A percentile compares a stretch with the other conserved stretches of the same genome.
Conservation (phyloP, 2,113 vertebrate species). For the Petromus typicus region DNA sequence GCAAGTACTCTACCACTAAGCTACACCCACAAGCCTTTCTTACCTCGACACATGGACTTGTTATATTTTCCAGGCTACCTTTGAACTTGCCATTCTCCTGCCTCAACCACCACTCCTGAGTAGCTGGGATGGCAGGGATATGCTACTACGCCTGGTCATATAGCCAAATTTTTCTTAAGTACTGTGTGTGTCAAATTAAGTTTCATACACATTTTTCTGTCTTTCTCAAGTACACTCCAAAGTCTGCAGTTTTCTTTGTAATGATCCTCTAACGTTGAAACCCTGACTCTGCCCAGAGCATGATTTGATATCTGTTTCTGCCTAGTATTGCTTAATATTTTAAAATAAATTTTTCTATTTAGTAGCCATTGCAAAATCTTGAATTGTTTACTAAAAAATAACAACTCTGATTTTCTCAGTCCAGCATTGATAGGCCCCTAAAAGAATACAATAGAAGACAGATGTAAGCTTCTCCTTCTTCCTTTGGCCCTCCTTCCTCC, state of each 20-base stretch:
- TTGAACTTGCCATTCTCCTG: neutral
- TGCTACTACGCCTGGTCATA: neutral
- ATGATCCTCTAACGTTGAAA: neutral
- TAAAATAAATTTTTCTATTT: neutral
- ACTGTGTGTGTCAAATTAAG: neutral
- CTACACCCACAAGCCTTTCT: neutral
- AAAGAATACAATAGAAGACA: neutral
- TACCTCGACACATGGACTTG: neutral
- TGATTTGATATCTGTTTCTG: neutral
- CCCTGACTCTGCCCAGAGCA: neutral
- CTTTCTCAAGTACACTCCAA: constrained; percentile 15
- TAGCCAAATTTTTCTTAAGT: neutral
- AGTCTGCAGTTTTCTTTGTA: neutral
- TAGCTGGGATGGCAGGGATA: neutral
- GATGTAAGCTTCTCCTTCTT: neutral
- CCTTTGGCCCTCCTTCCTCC: neutral
- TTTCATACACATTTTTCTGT: neutral
- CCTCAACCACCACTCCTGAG: neutral
- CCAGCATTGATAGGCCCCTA: neutral
- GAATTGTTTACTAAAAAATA: neutral
- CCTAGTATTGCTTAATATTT: neutral
- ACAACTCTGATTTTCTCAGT: neutral
- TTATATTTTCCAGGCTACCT: neutral
- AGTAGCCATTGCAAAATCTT: neutral
- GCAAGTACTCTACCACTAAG: neutral